phyloP scores from a whole-genome alignment of 1,140 invertebrate species.

The Solenopsis invicta region DNA sequence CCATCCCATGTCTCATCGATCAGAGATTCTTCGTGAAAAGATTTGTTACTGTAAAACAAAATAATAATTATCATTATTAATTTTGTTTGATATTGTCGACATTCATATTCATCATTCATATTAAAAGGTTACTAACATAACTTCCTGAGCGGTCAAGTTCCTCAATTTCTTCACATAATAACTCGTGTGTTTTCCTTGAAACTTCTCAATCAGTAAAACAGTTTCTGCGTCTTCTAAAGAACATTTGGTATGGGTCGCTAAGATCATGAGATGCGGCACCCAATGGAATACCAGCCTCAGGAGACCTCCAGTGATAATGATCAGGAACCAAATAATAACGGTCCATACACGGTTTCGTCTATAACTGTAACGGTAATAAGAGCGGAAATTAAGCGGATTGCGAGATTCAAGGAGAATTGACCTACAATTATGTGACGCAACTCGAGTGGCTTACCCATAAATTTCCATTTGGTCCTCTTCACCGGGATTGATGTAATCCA shows the following conservation, averaged over 20 bases:
- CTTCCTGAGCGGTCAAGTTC: slow-evolving; percentile 81
- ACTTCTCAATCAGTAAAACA: slow-evolving; percentile 89
- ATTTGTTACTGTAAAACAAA: slow-evolving; percentile 74
- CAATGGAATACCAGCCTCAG: slow-evolving; percentile 91
- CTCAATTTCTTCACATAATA: slow-evolving; percentile 87
- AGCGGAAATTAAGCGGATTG: not conserved
- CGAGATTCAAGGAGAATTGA: slow-evolving; percentile 6
- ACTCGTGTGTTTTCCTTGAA: slow-evolving; percentile 87
- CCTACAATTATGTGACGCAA: not conserved
- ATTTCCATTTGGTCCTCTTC: slow-evolving; percentile 92
- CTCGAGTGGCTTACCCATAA: slow-evolving; percentile 80
- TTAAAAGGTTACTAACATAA: slow-evolving; percentile 81
- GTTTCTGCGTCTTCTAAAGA: slow-evolving; percentile 88
- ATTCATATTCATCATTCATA: not conserved
- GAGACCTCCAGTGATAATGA: slow-evolving; percentile 88
- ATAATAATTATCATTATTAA: slow-evolving; percentile 3
- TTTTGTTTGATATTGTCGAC: not conserved
- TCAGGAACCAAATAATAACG: slow-evolving; percentile 88
- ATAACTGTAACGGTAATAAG: slow-evolving; percentile 86
- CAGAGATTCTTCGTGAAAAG: slow-evolving; percentile 76
- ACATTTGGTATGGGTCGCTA: slow-evolving; percentile 88
- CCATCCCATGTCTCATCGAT: slow-evolving; percentile 80
- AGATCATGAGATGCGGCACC: slow-evolving; percentile 89
- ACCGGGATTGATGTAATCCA: slow-evolving; percentile 89
- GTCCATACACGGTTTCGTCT: slow-evolving; percentile 84